Percentiles rank a stretch among this genome's conserved stretches.
Evolutionary conservation across 2,113 vertebrate genomes (phyloP).

Genomic region (Oriolus oriolus): DNA sequence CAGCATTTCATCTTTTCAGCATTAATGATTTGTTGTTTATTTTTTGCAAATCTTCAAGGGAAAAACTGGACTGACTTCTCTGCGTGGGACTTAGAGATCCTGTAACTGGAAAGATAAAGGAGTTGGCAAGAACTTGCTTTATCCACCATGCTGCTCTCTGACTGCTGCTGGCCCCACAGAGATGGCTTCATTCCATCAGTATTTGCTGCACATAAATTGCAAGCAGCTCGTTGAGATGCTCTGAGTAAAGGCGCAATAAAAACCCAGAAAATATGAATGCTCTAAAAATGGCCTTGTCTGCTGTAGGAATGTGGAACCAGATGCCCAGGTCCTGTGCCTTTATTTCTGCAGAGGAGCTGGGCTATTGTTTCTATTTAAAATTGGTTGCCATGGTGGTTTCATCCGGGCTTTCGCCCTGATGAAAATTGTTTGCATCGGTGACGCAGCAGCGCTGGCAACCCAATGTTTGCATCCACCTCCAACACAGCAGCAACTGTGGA

Average conservation of each 20-base stretch:
- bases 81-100: background rate
- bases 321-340: background rate
- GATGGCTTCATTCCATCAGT: background rate
- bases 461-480: constrained; percentile 20
- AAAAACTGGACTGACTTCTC: constrained; percentile 4
- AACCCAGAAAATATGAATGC: background rate
- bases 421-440: constrained; percentile 34
- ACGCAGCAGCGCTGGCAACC: constrained; percentile 29
- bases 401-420: constrained; percentile 28
- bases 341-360: background rate
- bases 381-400: constrained; percentile 63
- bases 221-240: background rate
- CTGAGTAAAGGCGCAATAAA: background rate
- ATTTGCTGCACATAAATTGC: background rate
- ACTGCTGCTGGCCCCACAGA: background rate
- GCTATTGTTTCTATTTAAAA: constrained; percentile 57
- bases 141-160: background rate
- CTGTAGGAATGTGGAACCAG: background rate
- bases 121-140: background rate
- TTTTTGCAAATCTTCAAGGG: background rate
- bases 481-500: background rate
- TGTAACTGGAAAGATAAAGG: constrained; percentile 7
- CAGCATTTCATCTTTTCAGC: constrained; percentile 13
- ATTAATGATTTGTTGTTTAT: background rate
- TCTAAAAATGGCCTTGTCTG: background rate